phyloP scores from a whole-genome alignment of 1,140 invertebrate species.

The Ylistrum balloti region DNA sequence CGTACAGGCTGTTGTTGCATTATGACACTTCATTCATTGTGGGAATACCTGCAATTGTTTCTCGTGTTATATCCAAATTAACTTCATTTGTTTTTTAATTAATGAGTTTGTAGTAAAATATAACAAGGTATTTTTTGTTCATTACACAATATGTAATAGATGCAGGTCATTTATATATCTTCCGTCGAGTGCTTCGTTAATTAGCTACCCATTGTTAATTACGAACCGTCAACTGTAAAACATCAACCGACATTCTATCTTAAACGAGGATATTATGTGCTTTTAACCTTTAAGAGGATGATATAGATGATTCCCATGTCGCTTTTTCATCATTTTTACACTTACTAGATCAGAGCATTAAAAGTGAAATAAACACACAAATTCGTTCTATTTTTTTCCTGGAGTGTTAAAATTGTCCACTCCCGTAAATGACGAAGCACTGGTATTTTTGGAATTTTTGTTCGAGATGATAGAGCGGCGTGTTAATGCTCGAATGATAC shows the following conservation, averaged over 20 bases:
- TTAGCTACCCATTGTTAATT: no score
- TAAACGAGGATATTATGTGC: no score
- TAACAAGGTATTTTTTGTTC: background rate
- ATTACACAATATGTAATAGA: background rate
- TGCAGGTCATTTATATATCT: background rate
- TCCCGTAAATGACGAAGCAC: background rate
- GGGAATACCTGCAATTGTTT: background rate
- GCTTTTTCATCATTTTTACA: no score
- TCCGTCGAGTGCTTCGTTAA: background rate
- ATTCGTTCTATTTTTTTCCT: no score
- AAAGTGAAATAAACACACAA: no score
- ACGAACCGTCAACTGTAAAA: no score
- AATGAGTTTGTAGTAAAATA: background rate
- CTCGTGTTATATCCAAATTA: background rate
- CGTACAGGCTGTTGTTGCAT: background rate
- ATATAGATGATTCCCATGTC: no score
- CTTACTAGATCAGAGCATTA: no score
- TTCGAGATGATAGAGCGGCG: background rate
- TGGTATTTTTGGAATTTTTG: constrained; percentile 17
- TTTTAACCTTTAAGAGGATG: no score
- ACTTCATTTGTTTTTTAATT: background rate
- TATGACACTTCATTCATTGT: background rate
- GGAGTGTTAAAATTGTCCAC: no score
- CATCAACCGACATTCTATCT: background rate
- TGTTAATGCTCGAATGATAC: background rate